These are phyloP conservation scores for Myrmecophaga tridactyla DNA, from an alignment of 2,113 vertebrate genomes.

Conservation along the genomic window DNA sequence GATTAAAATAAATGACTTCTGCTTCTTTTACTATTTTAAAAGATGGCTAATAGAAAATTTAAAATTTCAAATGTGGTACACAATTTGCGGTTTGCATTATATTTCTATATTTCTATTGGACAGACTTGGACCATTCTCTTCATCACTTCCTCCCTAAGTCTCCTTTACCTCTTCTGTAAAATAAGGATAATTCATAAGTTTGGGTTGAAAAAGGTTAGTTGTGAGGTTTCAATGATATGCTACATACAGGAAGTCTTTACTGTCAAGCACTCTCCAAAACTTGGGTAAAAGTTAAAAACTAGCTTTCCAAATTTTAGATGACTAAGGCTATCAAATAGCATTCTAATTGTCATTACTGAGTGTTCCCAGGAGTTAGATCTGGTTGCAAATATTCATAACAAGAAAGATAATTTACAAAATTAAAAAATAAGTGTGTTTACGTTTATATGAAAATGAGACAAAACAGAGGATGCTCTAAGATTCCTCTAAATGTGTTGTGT, in stretches of 20 bases:
- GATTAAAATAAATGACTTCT: neutral
- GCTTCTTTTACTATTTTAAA: neutral
- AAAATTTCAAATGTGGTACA: neutral
- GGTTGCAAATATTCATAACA: neutral
- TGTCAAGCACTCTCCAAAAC: neutral
- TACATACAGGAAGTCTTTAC: neutral
- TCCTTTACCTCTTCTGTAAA: neutral
- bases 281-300: neutral
- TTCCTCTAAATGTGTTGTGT: neutral
- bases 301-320: neutral
- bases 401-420: constrained; percentile 38
- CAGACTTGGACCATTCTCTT: neutral
- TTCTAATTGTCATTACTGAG: neutral
- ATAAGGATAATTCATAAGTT: neutral
- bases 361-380: neutral
- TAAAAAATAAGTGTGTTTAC: neutral
- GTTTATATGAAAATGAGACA: neutral
- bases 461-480: neutral
- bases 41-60: neutral
- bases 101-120: neutral
- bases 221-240: neutral
- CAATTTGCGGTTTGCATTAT: neutral
- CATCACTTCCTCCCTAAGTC: neutral
- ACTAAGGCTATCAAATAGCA: neutral
- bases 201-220: neutral